phyloP scores from a whole-genome alignment of 2,113 vertebrate species.

The Brachionichthys hirsutus region DNA sequence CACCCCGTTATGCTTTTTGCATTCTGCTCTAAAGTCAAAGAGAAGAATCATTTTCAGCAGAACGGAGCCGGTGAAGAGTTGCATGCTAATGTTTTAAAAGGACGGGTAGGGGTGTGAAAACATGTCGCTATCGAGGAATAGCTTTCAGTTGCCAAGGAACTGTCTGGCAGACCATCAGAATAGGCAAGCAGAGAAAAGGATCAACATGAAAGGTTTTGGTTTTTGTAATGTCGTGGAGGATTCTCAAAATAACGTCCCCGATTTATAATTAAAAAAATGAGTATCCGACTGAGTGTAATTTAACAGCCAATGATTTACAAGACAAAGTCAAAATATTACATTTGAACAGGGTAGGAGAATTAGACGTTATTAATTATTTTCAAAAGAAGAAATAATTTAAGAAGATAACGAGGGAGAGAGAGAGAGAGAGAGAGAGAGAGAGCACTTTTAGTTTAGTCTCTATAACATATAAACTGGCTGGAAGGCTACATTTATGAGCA shows the following conservation, averaged over 20 bases:
- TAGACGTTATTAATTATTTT: no score
- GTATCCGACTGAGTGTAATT: no score
- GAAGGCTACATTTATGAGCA: no score
- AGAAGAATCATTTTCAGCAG: constrained; percentile 43
- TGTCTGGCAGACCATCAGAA: constrained; percentile 51
- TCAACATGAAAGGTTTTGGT: constrained; percentile 16
- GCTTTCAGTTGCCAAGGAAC: constrained; percentile 70
- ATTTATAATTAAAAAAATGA: no score
- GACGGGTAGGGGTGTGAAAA: constrained; percentile 20
- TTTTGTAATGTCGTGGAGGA: constrained; percentile 24
- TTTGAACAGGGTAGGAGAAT: no score
- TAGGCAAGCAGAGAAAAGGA: constrained; percentile 42
- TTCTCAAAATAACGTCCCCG: constrained; percentile 9
- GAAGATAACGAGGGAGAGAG: no score
- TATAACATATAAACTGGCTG: no score
- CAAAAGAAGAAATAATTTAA: no score
- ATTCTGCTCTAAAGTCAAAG: constrained; percentile 57
- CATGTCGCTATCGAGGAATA: constrained; percentile 46
- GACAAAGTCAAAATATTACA: no score
- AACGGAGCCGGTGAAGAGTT: constrained; percentile 43
- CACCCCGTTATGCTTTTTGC: constrained; percentile 26
- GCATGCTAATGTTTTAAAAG: constrained; percentile 35
- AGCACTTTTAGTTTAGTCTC: no score
- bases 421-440: no score
- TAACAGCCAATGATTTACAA: no score